A percentile compares a stretch with the other conserved stretches of the same genome.
These are phyloP conservation scores for Corythaixoides concolor DNA, from an alignment of 2,113 vertebrate species.

Conservation along the genomic window DNA sequence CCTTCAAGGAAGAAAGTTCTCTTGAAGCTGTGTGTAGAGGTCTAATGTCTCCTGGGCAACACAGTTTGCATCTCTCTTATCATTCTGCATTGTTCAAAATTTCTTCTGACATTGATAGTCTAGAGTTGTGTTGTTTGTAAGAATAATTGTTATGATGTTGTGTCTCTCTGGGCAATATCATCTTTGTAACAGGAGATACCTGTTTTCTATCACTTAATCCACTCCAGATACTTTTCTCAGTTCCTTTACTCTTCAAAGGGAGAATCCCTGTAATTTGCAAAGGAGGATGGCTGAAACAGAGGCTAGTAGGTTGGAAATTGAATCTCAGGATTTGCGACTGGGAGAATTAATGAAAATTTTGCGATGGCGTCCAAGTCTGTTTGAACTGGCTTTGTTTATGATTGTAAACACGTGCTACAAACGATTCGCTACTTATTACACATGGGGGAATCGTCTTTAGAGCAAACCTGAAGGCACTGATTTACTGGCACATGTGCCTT, in stretches of 20 bases:
- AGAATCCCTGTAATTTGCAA: background rate
- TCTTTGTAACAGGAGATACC: background rate
- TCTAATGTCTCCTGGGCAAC: background rate
- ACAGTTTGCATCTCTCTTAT: background rate
- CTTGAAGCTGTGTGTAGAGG: background rate
- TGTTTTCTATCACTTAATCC: rapidly evolving
- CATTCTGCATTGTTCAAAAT: background rate
- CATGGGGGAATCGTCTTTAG: background rate
- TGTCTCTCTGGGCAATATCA: background rate
- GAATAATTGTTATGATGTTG: background rate
- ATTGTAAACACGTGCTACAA: background rate
- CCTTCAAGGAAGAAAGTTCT: background rate
- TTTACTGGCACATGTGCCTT: background rate
- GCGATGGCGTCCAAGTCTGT: background rate
- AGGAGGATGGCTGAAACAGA: background rate
- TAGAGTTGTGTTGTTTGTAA: background rate
- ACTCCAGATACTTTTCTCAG: background rate
- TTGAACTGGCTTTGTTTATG: background rate
- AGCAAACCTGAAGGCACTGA: background rate
- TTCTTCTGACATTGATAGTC: background rate
- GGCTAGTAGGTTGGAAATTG: background rate
- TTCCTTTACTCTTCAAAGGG: background rate
- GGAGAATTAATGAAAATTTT: background rate
- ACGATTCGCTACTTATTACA: background rate
- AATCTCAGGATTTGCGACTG: background rate